These are phyloP conservation scores for Mus spicilegus DNA, from an alignment of 2,113 vertebrate genomes.

Conservation along the genomic window DNA sequence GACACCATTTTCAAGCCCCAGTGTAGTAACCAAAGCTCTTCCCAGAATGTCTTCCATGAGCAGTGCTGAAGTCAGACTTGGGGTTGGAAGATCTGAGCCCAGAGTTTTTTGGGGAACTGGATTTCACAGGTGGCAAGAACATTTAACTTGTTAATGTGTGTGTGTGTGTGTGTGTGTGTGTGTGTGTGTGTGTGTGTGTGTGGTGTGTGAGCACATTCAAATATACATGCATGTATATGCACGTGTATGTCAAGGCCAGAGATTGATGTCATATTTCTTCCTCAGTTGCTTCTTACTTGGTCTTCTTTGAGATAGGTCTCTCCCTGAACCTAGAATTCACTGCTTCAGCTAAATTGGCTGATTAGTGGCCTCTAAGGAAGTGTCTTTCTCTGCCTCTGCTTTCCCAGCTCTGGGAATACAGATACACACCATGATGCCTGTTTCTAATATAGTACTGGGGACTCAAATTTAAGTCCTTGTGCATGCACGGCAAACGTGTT, in stretches of 20 bases:
- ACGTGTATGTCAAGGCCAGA: not conserved
- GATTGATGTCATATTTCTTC: not conserved
- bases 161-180: not conserved
- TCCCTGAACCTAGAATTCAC: not conserved
- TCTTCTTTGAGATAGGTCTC: not conserved
- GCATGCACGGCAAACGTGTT: not conserved
- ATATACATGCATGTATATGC: too few species aligned
- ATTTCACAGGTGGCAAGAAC: not conserved
- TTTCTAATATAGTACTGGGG: not conserved
- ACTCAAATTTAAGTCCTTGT: not conserved
- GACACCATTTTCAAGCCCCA: not conserved
- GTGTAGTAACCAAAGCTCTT: not conserved
- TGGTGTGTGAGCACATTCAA: not conserved
- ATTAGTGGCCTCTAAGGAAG: not conserved
- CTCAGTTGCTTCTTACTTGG: not conserved
- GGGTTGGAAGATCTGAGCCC: not conserved
- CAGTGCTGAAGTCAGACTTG: not conserved
- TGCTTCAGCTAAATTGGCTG: not conserved
- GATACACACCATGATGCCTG: not conserved
- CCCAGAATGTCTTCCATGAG: not conserved
- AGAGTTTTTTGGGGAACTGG: not conserved
- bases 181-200: not conserved
- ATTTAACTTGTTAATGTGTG: not conserved
- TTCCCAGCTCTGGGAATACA: not conserved
- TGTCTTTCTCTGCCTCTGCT: not conserved